Evolutionary conservation across 2,888 invertebrate genomes (phyloP).

Genomic region (Drosophila quinaria): DNA sequence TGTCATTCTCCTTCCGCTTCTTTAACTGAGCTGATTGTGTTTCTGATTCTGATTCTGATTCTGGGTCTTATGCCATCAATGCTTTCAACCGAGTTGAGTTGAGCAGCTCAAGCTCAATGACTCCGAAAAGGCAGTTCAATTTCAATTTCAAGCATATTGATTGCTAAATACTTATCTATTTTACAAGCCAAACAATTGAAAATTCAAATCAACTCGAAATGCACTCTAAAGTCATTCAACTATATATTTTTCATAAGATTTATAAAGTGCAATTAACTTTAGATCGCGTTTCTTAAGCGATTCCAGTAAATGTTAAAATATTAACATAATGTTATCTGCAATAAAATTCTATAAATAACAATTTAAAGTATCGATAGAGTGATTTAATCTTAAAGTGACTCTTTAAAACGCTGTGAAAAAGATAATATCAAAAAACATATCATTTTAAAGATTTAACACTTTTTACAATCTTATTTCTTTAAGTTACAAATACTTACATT

Average conservation of each 20-base stretch:
- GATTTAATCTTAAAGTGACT: neutral
- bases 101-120: constrained; percentile 14
- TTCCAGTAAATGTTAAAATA: neutral
- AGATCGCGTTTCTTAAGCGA: neutral
- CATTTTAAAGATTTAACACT: no score
- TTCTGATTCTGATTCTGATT: neutral
- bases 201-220: constrained; percentile 8
- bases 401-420: neutral
- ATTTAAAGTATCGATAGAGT: neutral
- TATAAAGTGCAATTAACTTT: neutral
- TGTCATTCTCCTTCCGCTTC: neutral
- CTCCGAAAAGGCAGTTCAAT: constrained; percentile 25
- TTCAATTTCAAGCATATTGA: constrained; percentile 48
- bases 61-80: constrained; percentile 10
- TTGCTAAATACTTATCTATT: constrained; percentile 48
- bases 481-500: neutral
- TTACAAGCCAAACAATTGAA: constrained; percentile 38
- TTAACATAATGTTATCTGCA: neutral
- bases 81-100: constrained; percentile 11
- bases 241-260: neutral
- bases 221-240: constrained; percentile 21
- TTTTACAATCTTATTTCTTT: no score
- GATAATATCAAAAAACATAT: no score
- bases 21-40: neutral
- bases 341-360: no score